Conservation (phyloP, 2,888 invertebrate species). For the Ligdia adustata region DNA sequence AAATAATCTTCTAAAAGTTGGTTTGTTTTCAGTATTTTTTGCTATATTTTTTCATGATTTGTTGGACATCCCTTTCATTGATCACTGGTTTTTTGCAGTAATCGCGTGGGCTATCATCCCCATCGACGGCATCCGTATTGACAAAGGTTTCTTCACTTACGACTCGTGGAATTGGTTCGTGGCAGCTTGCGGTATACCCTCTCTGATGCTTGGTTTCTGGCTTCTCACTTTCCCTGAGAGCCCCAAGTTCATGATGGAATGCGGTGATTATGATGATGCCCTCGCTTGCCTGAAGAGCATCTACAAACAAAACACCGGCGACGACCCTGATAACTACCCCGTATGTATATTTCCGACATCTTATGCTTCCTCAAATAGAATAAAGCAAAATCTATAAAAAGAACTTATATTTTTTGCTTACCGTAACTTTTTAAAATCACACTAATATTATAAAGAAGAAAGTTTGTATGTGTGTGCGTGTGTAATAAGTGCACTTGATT, state of each 20-base stretch:
- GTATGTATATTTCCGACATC: too few relatives aligned
- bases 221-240: slow-evolving; percentile 91
- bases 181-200: slow-evolving; percentile 89
- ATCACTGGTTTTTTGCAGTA: slow-evolving; percentile 66
- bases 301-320: slow-evolving; percentile 89
- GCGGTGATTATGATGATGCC: slow-evolving; percentile 90
- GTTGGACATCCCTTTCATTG: neutral
- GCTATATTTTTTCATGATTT: too few relatives aligned
- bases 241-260: slow-evolving; percentile 92
- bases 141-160: slow-evolving; percentile 85
- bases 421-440: too few relatives aligned
- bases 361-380: too few relatives aligned
- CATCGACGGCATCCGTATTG: slow-evolving; percentile 84
- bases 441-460: too few relatives aligned
- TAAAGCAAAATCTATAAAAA: too few relatives aligned
- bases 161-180: slow-evolving; percentile 93
- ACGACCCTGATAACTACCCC: slow-evolving; percentile 87
- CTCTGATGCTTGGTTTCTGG: slow-evolving; percentile 87
- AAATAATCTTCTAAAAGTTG: too few relatives aligned
- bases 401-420: too few relatives aligned
- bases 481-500: too few relatives aligned
- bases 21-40: too few relatives aligned
- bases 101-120: slow-evolving; percentile 92
- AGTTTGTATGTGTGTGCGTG: too few relatives aligned
- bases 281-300: slow-evolving; percentile 87